Percentiles rank a stretch among this genome's conserved stretches.
These are phyloP conservation scores for Parambassis ranga DNA, from an alignment of 2,797 vertebrate genomes.

Conservation along the genomic window DNA sequence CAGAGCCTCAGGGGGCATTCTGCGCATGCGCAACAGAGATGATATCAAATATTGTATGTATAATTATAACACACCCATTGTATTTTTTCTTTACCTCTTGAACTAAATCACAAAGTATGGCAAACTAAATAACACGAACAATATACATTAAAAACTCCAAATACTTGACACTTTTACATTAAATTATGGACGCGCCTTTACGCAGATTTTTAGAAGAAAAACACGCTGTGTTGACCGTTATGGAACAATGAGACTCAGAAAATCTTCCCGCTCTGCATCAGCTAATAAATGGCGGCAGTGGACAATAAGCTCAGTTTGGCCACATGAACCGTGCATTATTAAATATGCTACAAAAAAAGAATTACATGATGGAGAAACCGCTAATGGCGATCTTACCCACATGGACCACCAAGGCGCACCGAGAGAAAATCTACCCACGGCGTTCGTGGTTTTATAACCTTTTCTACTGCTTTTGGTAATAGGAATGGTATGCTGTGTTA, in stretches of 20 bases:
- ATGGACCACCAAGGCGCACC: slow-evolving; percentile 61
- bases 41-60: slow-evolving; percentile 21
- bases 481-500: slow-evolving; percentile 19
- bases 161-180: no score
- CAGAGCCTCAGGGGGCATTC: no score
- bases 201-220: no score
- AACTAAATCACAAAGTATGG: no score
- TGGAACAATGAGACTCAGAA: background rate
- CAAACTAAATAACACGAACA: no score
- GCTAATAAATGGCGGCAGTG: background rate
- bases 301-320: background rate
- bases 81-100: no score
- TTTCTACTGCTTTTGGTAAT: slow-evolving; percentile 12
- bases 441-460: slow-evolving; percentile 4
- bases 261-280: background rate
- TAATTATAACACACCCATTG: background rate
- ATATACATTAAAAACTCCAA: no score
- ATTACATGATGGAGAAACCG: slow-evolving; percentile 26
- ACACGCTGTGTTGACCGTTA: no score
- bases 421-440: slow-evolving; percentile 28
- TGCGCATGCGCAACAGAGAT: slow-evolving; percentile 1
- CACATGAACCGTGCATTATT: slow-evolving; percentile 7
- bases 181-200: no score
- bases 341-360: slow-evolving; percentile 28
- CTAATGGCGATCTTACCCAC: slow-evolving; percentile 48